phyloP scores from a whole-genome alignment of 2,797 vertebrate genomes.

The Typhlichthys eigenmanni region DNA sequence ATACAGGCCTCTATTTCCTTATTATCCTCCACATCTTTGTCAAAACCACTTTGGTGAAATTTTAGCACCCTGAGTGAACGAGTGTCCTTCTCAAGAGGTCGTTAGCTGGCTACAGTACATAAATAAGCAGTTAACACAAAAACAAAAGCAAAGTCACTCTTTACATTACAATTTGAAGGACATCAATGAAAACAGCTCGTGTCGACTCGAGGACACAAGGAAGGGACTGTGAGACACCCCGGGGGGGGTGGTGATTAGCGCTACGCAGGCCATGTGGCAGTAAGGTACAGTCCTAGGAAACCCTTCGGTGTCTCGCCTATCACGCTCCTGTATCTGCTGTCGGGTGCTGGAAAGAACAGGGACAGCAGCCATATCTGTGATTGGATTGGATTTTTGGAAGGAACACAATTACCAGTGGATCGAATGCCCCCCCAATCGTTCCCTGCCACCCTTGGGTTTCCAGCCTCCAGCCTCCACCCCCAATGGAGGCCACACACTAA shows the following conservation, averaged over 20 bases:
- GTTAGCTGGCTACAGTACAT: no score
- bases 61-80: no score
- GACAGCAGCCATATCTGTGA: slow-evolving; percentile 43
- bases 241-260: slow-evolving; percentile 71
- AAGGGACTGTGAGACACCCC: slow-evolving; percentile 53
- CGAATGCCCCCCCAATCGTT: slow-evolving; percentile 23
- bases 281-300: slow-evolving; percentile 68
- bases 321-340: slow-evolving; percentile 39
- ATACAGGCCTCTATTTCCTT: background rate
- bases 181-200: background rate
- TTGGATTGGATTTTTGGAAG: slow-evolving; percentile 59
- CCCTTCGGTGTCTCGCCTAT: slow-evolving; percentile 30
- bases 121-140: no score
- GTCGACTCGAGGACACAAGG: background rate
- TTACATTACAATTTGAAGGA: background rate
- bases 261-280: slow-evolving; percentile 39
- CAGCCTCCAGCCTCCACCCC: slow-evolving; percentile 28
- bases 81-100: background rate
- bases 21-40: background rate
- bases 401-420: slow-evolving; percentile 59
- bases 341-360: slow-evolving; percentile 13
- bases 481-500: slow-evolving; percentile 29
- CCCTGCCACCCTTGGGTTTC: slow-evolving; percentile 9
- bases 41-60: no score
- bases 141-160: background rate